Base-by-base conservation (phyloP, 2,797 vertebrate genomes). In the Megaceryle alcyon region DNA sequence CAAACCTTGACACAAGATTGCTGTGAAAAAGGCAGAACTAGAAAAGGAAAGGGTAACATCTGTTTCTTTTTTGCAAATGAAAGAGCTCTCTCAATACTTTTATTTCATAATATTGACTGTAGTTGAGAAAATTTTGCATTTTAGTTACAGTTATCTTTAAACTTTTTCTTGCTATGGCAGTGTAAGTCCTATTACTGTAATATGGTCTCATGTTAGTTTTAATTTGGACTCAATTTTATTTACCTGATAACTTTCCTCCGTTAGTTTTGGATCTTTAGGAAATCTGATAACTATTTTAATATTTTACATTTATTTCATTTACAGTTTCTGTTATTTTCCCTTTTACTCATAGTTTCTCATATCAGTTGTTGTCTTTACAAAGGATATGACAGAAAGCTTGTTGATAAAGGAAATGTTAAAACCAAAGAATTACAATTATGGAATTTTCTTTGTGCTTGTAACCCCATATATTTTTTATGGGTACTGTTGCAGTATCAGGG, bases 231-330 rank as follows among this genome's bases (percentile, higher is more conserved):
- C 92, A 96, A 90, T 95, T 96, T 92, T 86, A 88, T 93, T 96
- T 95, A 82, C 94, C 97, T 97, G 96, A 97, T 98, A 98, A 97
- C 94, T 97, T 97, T 98, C 83, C 90, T 97, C 93, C 76, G 92
- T 94, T 93, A 96, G 90, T 96, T 96, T 92, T 78, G 85, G 93
- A 95, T 94, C 51, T 86, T 95, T 93, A 90, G 93, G 93, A 86
- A 95, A 78, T 93, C 97, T 97, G 97, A 97, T 97, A 97, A 96
- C 97, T 97, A 43, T 98, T 97, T 95, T 94, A 92, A 69, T 95
- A 93, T 96, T 98, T 97, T 97, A 89, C 95, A 97, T 97, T 97
- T 97, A 95, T 83, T 97, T 97, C 97, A 97, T 95, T 97, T 98
- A 94, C 90, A 70, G 21, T 95, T 97, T 98, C 90, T 97, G 96